Evolutionary conservation across 2,888 invertebrate genomes (phyloP), one percentile per base, ranked within the genome.

Genomic region (Morpho deidamia): DNA sequence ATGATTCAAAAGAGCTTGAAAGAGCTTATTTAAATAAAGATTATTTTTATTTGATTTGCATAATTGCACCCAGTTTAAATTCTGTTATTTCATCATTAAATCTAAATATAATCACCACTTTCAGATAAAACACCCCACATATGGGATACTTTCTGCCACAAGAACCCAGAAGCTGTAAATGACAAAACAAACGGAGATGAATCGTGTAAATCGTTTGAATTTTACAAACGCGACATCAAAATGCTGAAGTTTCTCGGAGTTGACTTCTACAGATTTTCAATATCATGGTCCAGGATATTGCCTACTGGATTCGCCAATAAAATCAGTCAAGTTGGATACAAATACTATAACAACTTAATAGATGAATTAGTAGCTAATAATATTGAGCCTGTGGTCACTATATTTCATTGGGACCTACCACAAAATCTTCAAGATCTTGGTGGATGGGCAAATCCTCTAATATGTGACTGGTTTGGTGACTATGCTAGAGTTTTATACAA

Each of bases 281-380:
- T 92, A 55, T 90, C 92, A 0, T 94, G 94, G 94, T 72, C 92
- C 0, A 81, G 94, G 53, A 76, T 94, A 9, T 74, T 94, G 41
- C 93, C 94, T 0, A 88, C 78, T 40, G 93, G 92, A 3, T 87
- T 85, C 45, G 59, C 83, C 0, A 82, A 91, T 46, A 73, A 76
- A 43, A 74, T 92, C 12, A 95, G 93, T 68, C 68, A 88, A 62
- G 83, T 81, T 1, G 95, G 93, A 2, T 77, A 93, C 10, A 72
- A 85, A 33, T 94, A 94, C 71, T 95, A 95, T 72, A 92, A 92
- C 58, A 80, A 84, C 48, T 65, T 95, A 1, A 92, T 95, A 40
- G 74, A 94, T 62, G 91, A 89, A 60, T 74, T 95, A 1, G 47
- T 92, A 8, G 83, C 76, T 0, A 91, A 91, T 56, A 89, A 84